These are phyloP conservation scores for Aptenodytes forsteri DNA, from an alignment of 2,113 vertebrate genomes.

Conservation along the genomic window DNA sequence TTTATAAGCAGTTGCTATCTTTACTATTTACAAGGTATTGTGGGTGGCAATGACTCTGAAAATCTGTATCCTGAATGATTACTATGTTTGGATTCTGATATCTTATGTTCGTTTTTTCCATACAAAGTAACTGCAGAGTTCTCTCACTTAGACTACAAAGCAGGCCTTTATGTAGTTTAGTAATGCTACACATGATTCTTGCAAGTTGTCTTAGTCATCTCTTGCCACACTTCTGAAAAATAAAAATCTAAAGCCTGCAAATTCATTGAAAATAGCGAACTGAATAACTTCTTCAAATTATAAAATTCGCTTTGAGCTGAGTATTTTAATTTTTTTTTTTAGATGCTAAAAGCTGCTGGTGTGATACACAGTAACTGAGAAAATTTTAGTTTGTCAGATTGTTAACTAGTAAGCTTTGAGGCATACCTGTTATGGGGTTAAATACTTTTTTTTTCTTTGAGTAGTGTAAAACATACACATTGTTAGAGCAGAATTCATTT, in stretches of 20 bases:
- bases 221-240: background rate
- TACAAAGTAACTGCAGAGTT: background rate
- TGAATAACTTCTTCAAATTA: background rate
- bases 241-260: background rate
- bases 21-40: background rate
- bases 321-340: background rate
- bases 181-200: background rate
- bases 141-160: background rate
- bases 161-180: background rate
- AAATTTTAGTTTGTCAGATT: background rate
- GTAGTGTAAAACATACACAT: background rate
- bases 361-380: background rate
- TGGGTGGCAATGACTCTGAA: background rate
- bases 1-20: background rate
- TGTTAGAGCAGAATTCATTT: background rate
- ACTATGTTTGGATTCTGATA: background rate
- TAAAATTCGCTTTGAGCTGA: background rate
- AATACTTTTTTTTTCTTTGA: background rate
- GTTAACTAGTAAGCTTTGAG: background rate
- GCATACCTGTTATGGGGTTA: accelerated
- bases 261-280: background rate
- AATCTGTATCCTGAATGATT: background rate
- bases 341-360: background rate
- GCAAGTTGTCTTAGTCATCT: constrained; percentile 38
- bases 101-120: background rate